Evolutionary conservation across 2,113 vertebrate species (phyloP).

Genomic region (Leiothrix lutea): DNA sequence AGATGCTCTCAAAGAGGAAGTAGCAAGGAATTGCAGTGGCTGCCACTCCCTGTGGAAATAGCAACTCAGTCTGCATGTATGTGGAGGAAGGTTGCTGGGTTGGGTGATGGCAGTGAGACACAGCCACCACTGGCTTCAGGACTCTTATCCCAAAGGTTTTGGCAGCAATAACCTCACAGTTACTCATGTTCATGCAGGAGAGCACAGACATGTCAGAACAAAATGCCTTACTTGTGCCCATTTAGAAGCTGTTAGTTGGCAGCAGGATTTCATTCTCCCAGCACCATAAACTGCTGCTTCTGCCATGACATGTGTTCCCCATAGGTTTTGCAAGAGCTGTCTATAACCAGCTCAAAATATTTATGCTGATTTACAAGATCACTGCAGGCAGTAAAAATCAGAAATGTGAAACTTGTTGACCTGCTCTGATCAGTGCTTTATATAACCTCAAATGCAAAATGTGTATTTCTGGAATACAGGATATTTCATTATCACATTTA

Average conservation of each 20-base stretch:
- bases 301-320: background rate
- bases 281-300: background rate
- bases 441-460: background rate
- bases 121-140: background rate
- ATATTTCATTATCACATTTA: background rate
- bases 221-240: background rate
- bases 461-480: background rate
- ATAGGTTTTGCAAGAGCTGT: background rate
- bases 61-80: background rate
- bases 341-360: background rate
- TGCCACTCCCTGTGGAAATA: background rate
- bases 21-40: background rate
- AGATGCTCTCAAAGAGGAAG: background rate
- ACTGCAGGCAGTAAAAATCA: background rate
- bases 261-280: background rate
- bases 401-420: background rate
- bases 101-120: background rate
- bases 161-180: background rate
- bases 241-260: background rate
- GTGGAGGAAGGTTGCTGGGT: fast-evolving
- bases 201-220: background rate
- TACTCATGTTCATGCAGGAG: background rate
- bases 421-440: background rate
- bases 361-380: background rate
- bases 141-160: background rate